Conservation (phyloP, 2,113 vertebrate species). For the Chitala chitala region DNA sequence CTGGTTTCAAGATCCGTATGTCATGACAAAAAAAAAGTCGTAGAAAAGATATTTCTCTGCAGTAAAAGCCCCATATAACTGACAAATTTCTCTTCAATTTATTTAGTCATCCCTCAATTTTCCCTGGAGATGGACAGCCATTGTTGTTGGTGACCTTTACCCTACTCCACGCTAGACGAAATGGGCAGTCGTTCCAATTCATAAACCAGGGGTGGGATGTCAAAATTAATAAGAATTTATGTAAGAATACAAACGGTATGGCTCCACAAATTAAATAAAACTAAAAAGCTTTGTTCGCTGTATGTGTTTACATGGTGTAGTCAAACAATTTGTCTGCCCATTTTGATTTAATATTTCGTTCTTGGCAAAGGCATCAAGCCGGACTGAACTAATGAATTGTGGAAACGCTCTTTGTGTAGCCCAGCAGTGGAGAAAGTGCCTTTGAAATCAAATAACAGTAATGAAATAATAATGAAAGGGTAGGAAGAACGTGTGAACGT, state of each 20-base stretch:
- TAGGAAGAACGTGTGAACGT: not conserved
- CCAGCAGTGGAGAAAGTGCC: not conserved
- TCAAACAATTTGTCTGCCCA: not conserved
- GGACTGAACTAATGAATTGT: slow-evolving; percentile 4
- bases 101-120: not conserved
- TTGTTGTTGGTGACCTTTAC: not conserved
- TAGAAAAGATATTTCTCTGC: slow-evolving; percentile 1
- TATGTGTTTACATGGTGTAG: slow-evolving; percentile 1
- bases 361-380: not conserved
- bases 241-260: not conserved
- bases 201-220: not conserved
- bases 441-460: not conserved
- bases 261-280: slow-evolving; percentile 2
- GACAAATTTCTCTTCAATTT: not conserved
- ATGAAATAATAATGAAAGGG: not conserved
- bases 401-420: not conserved
- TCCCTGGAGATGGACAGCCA: not conserved
- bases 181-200: not conserved
- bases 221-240: slow-evolving; percentile 14
- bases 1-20: not conserved
- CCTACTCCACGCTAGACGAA: not conserved
- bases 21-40: not conserved
- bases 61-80: not conserved
- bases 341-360: not conserved
- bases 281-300: not conserved